Conservation (phyloP, 2,888 invertebrate species). For the Leptothorax acervorum region DNA sequence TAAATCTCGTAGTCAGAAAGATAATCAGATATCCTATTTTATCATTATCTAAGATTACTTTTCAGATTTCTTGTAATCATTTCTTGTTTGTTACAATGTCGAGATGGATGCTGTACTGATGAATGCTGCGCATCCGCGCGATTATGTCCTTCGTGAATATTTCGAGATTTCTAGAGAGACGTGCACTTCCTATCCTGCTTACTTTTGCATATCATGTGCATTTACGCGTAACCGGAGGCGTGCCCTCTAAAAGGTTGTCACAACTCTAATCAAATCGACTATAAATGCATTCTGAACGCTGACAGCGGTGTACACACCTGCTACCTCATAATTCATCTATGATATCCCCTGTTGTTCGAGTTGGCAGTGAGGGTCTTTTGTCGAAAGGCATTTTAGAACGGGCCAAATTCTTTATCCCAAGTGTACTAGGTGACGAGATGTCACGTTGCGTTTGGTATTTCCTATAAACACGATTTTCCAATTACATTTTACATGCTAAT, state of each 20-base stretch:
- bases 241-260: neutral
- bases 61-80: neutral
- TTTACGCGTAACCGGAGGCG: neutral
- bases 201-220: neutral
- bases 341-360: constrained; percentile 34
- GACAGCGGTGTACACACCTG: constrained; percentile 44
- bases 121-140: neutral
- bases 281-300: constrained; percentile 24
- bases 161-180: neutral
- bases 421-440: neutral
- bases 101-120: neutral
- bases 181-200: neutral
- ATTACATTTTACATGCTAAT: neutral
- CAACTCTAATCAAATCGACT: constrained; percentile 19
- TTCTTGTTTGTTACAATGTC: neutral
- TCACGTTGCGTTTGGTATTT: neutral
- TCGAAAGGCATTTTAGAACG: constrained; percentile 3
- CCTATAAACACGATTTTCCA: constrained; percentile 3
- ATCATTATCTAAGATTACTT: neutral
- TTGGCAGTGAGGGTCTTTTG: constrained; percentile 42
- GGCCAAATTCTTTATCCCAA: constrained; percentile 33
- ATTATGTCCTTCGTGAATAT: constrained; percentile 23
- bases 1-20: neutral
- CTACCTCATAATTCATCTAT: constrained; percentile 44
- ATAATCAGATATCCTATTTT: neutral